Evolutionary conservation across 2,113 vertebrate species (phyloP).

Genomic region (Globicephala melas): DNA sequence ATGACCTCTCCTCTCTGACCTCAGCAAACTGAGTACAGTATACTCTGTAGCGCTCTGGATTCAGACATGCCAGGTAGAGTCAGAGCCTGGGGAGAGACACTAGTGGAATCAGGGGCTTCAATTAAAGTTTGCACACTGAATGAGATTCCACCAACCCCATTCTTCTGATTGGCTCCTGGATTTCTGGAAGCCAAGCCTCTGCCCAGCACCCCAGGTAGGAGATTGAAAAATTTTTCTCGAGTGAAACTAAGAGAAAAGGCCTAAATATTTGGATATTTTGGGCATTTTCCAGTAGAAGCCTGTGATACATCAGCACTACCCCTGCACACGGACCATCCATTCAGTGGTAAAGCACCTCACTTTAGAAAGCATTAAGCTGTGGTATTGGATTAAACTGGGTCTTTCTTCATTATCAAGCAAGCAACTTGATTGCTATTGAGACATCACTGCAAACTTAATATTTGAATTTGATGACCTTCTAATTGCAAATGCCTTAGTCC

Average conservation of each 20-base stretch:
- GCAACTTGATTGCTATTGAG: background rate
- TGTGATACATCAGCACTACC: fast-evolving
- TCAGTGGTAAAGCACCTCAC: background rate
- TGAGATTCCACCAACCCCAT: background rate
- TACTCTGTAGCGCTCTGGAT: background rate
- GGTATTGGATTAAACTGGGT: background rate
- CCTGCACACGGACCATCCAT: background rate
- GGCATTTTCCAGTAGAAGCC: background rate
- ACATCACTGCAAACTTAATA: background rate
- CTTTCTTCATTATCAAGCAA: background rate
- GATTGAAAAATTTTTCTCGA: background rate
- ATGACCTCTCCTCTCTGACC: background rate
- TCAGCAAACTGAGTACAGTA: background rate
- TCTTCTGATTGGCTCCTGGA: background rate
- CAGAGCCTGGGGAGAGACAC: background rate
- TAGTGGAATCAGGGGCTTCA: background rate
- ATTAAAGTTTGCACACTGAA: background rate
- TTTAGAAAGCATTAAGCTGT: background rate
- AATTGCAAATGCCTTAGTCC: background rate
- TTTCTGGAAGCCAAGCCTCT: background rate
- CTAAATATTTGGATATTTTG: background rate
- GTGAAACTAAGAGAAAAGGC: background rate
- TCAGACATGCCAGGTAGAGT: background rate
- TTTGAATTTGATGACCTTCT: background rate
- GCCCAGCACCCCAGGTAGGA: background rate